Percentiles rank a stretch among this genome's conserved stretches.
Evolutionary conservation across 2,797 vertebrate species (phyloP).

Genomic region (Alauda arvensis): DNA sequence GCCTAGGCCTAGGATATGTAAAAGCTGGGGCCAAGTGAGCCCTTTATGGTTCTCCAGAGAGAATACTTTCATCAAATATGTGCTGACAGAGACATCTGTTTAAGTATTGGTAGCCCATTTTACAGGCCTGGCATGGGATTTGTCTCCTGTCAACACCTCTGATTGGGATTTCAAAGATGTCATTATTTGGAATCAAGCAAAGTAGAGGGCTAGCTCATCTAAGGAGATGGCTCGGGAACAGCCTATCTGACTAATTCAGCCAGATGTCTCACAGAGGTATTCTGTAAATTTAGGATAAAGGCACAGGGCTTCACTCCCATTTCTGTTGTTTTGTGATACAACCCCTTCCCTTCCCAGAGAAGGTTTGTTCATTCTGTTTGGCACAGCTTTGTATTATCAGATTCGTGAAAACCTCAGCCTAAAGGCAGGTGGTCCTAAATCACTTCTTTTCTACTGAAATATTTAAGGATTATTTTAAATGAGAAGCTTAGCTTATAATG

Average conservation of each 20-base stretch:
- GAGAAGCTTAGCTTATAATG: neutral
- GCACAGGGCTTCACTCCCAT: neutral
- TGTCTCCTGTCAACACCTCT: neutral
- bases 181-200: neutral
- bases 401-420: neutral
- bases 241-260: neutral
- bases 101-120: conserved; percentile 1
- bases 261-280: neutral
- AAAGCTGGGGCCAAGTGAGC: neutral
- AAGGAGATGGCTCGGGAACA: neutral
- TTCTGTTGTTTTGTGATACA: neutral
- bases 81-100: neutral
- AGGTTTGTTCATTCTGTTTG: neutral
- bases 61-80: neutral
- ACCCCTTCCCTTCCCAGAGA: neutral
- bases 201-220: neutral
- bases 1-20: neutral
- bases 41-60: neutral
- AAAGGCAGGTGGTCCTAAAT: neutral
- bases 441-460: neutral
- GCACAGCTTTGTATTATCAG: neutral
- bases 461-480: neutral
- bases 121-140: neutral
- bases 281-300: neutral
- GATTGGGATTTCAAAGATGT: neutral